Base-by-base conservation (phyloP, 2,113 vertebrate genomes). In the Rhinogobius similis region DNA sequence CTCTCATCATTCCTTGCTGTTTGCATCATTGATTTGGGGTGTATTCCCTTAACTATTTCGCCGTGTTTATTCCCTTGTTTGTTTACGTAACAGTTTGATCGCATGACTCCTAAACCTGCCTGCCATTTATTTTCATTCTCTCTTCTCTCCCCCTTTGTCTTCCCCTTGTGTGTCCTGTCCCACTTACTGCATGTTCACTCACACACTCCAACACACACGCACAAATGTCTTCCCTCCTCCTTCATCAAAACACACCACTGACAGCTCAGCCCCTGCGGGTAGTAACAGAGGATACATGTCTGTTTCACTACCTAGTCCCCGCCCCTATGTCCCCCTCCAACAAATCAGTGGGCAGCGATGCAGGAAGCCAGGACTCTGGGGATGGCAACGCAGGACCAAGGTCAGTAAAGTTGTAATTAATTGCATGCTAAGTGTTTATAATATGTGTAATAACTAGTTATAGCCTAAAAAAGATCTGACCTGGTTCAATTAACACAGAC, bases 221-320 rank as follows among this genome's bases (percentile, higher is more conserved):
- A 46, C 46, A 48, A 39, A 63, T 63, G 62, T 63, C 39, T 63
- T 21, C 62, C 36, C 23, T 26, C 18, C 21, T 63, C 14, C 39
- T 74, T 58, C 93, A 92, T 91, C 88, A 91, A 55, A 90, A 39
- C 72, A 61, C 70, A 23, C 41, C 69, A 68, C 92, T 93, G 91
- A 91, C 94, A 94, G 95, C 94, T 89, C 96, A 95, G 79, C 95
- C 96, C 93, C 95, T 98, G 86, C 92, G 90, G 91, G 89, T 98
- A 95, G 95, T 99, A 99, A 99, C 97, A 95, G 95, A 94, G 88
- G 96, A 98, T 96, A 97, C 96, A 77, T 98, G 97, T 99, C 94
- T 99, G 89, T 99, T 98, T 98, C 96, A 97, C 95, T 98, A 97
- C 96, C 92, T 98, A 99, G 97, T 98, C 95, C 97, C 97, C 84